phyloP scores from a whole-genome alignment of 64 coral and sea anemone genomes.

The Dendrophyllia cribrosa region DNA sequence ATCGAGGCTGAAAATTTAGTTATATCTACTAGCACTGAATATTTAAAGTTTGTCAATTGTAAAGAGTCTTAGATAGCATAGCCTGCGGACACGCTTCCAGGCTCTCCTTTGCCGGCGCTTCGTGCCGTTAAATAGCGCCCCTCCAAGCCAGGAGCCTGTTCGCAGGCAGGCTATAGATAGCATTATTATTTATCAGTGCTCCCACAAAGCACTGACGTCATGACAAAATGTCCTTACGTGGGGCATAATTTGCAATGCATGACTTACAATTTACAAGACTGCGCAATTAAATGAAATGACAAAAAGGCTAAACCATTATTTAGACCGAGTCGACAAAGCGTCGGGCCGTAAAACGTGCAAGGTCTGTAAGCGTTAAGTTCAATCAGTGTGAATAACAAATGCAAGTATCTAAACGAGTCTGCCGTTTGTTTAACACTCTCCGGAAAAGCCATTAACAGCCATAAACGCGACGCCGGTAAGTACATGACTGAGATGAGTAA shows the following conservation, averaged over 20 bases:
- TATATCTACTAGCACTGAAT: no score
- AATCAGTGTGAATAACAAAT: not conserved
- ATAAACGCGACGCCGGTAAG: not conserved
- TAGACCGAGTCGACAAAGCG: not conserved
- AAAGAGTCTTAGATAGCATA: no score
- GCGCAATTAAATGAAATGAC: not conserved
- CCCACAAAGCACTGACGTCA: not conserved
- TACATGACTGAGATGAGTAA: not conserved
- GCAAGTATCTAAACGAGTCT: not conserved
- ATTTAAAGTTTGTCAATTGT: no score
- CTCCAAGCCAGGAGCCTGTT: no score
- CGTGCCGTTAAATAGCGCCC: no score
- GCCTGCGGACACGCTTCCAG: no score
- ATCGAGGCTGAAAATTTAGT: no score
- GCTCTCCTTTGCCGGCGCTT: no score
- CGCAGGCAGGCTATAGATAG: no score
- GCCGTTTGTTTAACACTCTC: not conserved
- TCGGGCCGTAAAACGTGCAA: not conserved
- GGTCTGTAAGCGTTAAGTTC: no score
- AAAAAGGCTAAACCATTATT: not conserved
- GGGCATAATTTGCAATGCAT: constrained; percentile 39
- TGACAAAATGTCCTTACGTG: not conserved
- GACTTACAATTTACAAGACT: constrained; percentile 15
- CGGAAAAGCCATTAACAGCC: not conserved
- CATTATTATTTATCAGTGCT: no score